These are phyloP conservation scores for Aethes cnicana DNA, from an alignment of 2,888 invertebrate genomes.

Conservation along the genomic window DNA sequence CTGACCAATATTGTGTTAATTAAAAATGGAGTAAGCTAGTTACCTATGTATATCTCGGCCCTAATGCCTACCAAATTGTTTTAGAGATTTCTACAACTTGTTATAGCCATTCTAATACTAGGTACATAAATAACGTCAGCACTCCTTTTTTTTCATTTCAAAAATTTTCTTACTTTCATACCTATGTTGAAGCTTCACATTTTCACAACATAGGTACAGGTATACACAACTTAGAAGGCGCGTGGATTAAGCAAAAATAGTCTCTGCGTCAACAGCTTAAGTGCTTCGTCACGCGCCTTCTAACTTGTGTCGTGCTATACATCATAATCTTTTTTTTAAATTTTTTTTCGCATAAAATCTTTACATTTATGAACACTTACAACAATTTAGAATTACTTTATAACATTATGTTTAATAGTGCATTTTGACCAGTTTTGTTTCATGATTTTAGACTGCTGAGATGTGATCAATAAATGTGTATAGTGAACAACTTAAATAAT, in stretches of 20 bases:
- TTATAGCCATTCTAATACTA: constrained; percentile 18
- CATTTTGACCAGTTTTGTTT: constrained; percentile 11
- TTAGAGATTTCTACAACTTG: constrained; percentile 39
- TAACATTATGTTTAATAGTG: constrained; percentile 38
- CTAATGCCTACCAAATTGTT: constrained; percentile 55
- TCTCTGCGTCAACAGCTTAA: too few relatives aligned
- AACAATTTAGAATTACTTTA: constrained; percentile 76
- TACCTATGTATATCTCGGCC: constrained; percentile 37
- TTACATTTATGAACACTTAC: constrained; percentile 76
- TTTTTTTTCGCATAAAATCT: constrained; percentile 67
- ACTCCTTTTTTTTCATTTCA: constrained; percentile 14
- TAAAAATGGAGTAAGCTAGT: constrained; percentile 5
- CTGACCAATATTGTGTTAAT: background rate
- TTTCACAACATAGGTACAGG: constrained; percentile 11
- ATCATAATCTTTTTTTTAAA: constrained; percentile 49
- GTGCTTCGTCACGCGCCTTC: too few relatives aligned
- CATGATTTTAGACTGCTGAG: constrained; percentile 1
- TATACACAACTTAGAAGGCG: too few relatives aligned
- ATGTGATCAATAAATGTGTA: background rate
- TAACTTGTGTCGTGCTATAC: too few relatives aligned
- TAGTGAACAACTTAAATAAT: background rate
- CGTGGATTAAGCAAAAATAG: too few relatives aligned
- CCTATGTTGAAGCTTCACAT: constrained; percentile 10
- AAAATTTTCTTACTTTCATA: too few relatives aligned
- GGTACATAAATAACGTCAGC: constrained; percentile 28